Evolutionary conservation across 2,113 vertebrate species (phyloP), one percentile per base, ranked within the genome.

Genomic region (Ceyx cyanopectus): DNA sequence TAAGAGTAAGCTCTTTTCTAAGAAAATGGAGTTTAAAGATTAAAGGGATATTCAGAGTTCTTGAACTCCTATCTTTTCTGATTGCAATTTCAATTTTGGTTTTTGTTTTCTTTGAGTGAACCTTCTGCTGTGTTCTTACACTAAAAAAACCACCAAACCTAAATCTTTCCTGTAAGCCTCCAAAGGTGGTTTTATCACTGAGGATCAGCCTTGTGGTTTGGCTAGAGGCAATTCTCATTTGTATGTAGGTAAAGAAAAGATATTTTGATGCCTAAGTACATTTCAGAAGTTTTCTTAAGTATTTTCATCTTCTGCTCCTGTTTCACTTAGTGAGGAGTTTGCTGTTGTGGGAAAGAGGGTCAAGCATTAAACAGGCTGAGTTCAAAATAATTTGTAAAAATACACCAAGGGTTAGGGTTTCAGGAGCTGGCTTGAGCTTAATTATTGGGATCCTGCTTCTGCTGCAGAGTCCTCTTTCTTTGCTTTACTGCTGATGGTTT

Each of bases 401-500:
- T 19, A 90, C 18, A 43, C 8, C 4, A 20, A 48, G 23, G 34
- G 23, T 72, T 40, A 26, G 2, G 2, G 45, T 46, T 90, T 79
- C 53, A 50, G 37, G 58, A 72, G 24, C 22, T 67, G 43, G 32
- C 53, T 87, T 67, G 51, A 81, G 21, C 29, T 46, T 65, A 74
- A 12, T 67, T 89, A 63, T 10, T 57, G 70, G 29, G 48, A 46
- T 21, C 30, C 66, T 67, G 46, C n/a, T 68, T 69, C 58, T 0
- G 7, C 53, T 78, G 56, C 37, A 51, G 53, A 63, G 11, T 87
- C 72, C 32, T 90, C 19, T 14, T 46, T 81, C 17, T 56, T 84
- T 74, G 23, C 46, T 61, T 16, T 67, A 22, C 10, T 26, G 58
- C 34, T 1, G 2, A 43, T 0, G 0, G 7, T 34, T 34, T 34